These are phyloP conservation scores for Leptinotarsa lineolata DNA, from an alignment of 1,140 invertebrate genomes.

Conservation along the genomic window DNA sequence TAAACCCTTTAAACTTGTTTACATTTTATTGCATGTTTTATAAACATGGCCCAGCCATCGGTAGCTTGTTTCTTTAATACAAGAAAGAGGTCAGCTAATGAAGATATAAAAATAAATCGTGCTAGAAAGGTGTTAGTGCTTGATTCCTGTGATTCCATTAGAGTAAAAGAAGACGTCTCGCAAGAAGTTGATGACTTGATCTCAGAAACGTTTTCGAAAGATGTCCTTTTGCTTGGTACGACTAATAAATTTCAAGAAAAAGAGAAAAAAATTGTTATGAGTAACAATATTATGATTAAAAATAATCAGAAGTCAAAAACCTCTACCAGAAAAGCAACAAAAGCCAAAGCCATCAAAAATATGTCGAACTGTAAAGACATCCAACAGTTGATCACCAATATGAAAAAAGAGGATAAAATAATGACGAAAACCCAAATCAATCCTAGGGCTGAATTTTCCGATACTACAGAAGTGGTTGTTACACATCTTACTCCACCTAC, in stretches of 20 bases:
- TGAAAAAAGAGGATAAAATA: constrained; percentile 29
- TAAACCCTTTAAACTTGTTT: constrained; percentile 44
- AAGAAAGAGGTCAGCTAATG: constrained; percentile 69
- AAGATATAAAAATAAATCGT: constrained; percentile 64
- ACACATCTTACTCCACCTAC: constrained; percentile 43
- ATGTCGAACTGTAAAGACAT: constrained; percentile 34
- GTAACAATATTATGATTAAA: constrained; percentile 25
- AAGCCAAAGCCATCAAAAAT: constrained; percentile 31
- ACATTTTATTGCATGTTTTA: constrained; percentile 33
- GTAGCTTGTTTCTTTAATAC: constrained; percentile 71
- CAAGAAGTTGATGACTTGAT: constrained; percentile 23
- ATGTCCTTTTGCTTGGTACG: constrained; percentile 29
- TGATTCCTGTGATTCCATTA: constrained; percentile 42
- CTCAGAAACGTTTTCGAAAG: constrained; percentile 26
- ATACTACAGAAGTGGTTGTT: background rate
- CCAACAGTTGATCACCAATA: constrained; percentile 38
- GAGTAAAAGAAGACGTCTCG: constrained; percentile 21
- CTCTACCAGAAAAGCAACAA: constrained; percentile 22
- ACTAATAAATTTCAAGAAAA: constrained; percentile 35
- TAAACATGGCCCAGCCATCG: constrained; percentile 70
- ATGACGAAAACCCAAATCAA: constrained; percentile 22
- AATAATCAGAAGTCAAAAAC: constrained; percentile 11
- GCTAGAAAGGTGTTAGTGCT: constrained; percentile 65
- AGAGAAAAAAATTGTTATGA: constrained; percentile 28
- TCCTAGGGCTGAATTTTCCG: constrained; percentile 8